A percentile compares a stretch with the other conserved stretches of the same genome.
Evolutionary conservation across 2,888 invertebrate species (phyloP).

Genomic region (Rotaria macrura): DNA sequence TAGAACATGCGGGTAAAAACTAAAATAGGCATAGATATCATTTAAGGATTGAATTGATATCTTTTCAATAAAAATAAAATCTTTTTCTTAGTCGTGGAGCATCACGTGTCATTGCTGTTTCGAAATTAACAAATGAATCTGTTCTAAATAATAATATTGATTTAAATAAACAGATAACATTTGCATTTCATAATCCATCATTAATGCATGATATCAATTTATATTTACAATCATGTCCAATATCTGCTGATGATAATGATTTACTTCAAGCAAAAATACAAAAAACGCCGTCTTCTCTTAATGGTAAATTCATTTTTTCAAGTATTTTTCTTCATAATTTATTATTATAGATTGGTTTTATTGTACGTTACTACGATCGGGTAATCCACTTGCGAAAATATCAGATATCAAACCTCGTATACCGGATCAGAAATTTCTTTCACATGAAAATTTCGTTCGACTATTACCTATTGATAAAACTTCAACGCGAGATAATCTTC

Average conservation of each 20-base stretch:
- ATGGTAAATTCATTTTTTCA: background rate
- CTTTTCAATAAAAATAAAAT: too few species aligned
- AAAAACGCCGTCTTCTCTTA: background rate
- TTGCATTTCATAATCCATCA: background rate
- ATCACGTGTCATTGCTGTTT: background rate
- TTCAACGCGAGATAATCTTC: background rate
- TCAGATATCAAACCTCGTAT: background rate
- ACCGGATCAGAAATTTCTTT: background rate
- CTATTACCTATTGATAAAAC: background rate
- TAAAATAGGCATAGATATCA: too few species aligned
- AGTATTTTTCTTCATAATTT: background rate
- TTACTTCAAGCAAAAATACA: slow-evolving; percentile 1
- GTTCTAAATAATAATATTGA: background rate
- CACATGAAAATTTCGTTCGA: background rate
- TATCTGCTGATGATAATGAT: background rate
- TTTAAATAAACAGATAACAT: background rate
- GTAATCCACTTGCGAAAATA: background rate
- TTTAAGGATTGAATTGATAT: too few species aligned
- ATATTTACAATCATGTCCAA: background rate
- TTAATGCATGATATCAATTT: background rate
- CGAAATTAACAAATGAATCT: background rate
- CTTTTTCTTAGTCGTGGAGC: background rate
- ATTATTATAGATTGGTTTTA: slow-evolving; percentile 12
- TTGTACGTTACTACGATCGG: slow-evolving; percentile 11
- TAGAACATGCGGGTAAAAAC: background rate